Percentiles rank a stretch among this genome's conserved stretches.
phyloP scores from a whole-genome alignment of 2,888 invertebrate species.

The Incurvaria masculella region DNA sequence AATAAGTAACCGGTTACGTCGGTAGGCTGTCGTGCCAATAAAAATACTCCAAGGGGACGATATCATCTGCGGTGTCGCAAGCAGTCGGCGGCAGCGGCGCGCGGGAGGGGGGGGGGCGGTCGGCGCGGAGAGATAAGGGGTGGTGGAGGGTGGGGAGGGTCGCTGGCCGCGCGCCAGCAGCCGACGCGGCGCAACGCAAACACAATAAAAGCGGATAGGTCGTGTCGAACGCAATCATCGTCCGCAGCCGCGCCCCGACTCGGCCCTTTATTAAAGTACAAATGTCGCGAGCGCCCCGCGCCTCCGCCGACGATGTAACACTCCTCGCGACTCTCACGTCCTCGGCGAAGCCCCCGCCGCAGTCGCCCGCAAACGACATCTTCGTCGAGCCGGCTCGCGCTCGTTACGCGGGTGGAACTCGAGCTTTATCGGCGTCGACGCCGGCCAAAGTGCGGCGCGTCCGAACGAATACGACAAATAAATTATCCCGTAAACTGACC shows the following conservation, averaged over 20 bases:
- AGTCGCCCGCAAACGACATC: background rate
- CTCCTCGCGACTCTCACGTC: background rate
- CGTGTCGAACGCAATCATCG: slow-evolving; percentile 30
- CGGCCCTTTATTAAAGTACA: background rate
- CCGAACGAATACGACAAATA: background rate
- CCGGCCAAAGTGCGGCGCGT: background rate
- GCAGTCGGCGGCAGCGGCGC: background rate
- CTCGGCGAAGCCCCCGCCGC: background rate
- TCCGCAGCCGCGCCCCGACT: slow-evolving; percentile 10
- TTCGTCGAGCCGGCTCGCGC: background rate
- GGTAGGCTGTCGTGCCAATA: background rate
- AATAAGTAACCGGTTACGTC: too few relatives aligned
- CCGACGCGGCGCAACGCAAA: slow-evolving; percentile 29
- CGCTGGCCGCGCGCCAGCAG: slow-evolving; percentile 39
- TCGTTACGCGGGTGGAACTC: background rate
- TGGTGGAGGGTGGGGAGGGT: slow-evolving; percentile 22
- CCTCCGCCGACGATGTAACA: background rate
- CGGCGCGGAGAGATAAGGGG: background rate
- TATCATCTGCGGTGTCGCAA: background rate
- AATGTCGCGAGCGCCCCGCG: background rate
- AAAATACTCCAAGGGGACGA: background rate
- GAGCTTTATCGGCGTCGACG: background rate
- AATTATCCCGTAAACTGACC: background rate
- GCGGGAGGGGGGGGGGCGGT: background rate
- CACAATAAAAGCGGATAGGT: slow-evolving; percentile 41